Percentiles rank a stretch among this genome's conserved stretches.
Evolutionary conservation across 2,888 invertebrate genomes (phyloP).

Genomic region (Pollenia labialis): DNA sequence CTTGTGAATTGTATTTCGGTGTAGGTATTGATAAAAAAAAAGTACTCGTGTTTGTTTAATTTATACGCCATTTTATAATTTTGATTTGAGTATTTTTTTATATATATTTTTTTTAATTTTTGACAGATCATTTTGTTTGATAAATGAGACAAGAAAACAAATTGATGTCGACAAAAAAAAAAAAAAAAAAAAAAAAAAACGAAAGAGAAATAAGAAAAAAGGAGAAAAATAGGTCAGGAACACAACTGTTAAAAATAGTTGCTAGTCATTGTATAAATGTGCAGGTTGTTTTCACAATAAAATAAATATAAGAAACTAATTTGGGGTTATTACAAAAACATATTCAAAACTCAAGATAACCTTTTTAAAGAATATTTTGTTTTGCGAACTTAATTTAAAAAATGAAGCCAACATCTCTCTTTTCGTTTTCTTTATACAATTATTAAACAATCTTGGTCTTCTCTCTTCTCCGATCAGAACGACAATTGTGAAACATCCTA

Average conservation of each 20-base stretch:
- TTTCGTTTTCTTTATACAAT: too few species aligned
- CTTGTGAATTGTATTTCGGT: constrained; percentile 1
- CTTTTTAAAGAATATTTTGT: too few species aligned
- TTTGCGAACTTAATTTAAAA: too few species aligned
- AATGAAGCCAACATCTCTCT: too few species aligned
- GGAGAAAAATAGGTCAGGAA: constrained; percentile 27
- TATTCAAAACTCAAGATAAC: too few species aligned
- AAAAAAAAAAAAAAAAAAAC: not conserved
- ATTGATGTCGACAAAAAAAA: constrained; percentile 19
- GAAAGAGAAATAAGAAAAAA: not conserved
- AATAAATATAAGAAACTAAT: not conserved
- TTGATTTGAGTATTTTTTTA: constrained; percentile 8
- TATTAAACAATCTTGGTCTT: too few species aligned
- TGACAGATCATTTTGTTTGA: constrained; percentile 32
- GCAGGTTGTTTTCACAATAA: not conserved
- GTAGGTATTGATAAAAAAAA: not conserved
- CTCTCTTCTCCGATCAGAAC: too few species aligned
- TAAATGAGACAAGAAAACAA: constrained; percentile 19
- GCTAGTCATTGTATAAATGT: not conserved
- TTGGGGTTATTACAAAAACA: too few species aligned
- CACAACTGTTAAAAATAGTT: constrained; percentile 6
- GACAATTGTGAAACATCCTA: too few species aligned
- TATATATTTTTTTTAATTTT: not conserved
- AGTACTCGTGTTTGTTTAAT: constrained; percentile 33
- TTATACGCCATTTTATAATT: constrained; percentile 52